Percentiles rank a stretch among this genome's conserved stretches.
phyloP scores from a whole-genome alignment of 1,140 invertebrate genomes.

The Reticulitermes speratus region DNA sequence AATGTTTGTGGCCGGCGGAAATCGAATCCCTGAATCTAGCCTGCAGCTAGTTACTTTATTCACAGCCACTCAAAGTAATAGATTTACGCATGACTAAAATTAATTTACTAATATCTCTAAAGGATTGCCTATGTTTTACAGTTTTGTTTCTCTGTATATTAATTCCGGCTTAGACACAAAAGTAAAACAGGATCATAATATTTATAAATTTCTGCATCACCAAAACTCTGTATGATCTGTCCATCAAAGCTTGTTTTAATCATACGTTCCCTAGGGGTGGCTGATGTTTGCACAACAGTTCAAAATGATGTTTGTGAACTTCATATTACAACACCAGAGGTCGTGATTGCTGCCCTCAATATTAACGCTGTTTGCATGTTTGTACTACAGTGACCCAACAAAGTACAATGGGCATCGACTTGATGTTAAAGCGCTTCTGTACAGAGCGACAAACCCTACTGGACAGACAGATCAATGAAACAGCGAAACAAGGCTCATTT shows the following conservation, averaged over 20 bases:
- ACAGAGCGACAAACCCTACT: no score
- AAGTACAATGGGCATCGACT: background rate
- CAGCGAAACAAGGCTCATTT: no score
- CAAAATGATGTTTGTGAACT: conserved; percentile 18
- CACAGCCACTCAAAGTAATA: no score
- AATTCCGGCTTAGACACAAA: background rate
- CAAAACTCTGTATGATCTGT: background rate
- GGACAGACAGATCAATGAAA: no score
- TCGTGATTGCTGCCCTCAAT: background rate
- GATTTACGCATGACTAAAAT: no score
- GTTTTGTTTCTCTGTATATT: no score
- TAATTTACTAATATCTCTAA: no score
- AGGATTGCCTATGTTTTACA: no score
- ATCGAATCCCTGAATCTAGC: no score
- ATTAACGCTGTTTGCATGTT: conserved; percentile 16
- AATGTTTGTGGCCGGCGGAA: no score
- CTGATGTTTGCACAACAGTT: conserved; percentile 7
- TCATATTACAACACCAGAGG: conserved; percentile 15
- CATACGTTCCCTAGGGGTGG: background rate
- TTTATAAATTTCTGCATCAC: background rate
- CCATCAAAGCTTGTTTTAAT: conserved; percentile 2
- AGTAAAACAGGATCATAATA: background rate
- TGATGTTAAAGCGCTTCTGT: background rate
- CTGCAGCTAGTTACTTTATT: no score
- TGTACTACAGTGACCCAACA: background rate